Percentiles rank a stretch among this genome's conserved stretches.
These are phyloP conservation scores for Dendrolimus pini DNA, from an alignment of 2,888 invertebrate species.

Conservation along the genomic window DNA sequence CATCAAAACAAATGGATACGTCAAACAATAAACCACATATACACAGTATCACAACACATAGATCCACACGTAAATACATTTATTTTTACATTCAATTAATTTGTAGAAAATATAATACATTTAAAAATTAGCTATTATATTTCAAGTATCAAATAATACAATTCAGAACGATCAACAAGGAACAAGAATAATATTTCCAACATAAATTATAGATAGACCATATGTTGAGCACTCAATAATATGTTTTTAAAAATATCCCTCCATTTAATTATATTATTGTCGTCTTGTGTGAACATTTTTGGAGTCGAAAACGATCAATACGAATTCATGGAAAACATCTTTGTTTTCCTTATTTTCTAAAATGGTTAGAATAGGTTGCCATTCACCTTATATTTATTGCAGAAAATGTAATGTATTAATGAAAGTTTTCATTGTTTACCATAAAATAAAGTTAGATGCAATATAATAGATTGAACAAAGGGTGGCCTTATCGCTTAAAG, in stretches of 20 bases:
- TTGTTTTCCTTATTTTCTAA: not conserved
- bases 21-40: slow-evolving; percentile 53
- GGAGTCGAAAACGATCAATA: slow-evolving; percentile 21
- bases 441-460: no score
- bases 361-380: no score
- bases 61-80: slow-evolving; percentile 49
- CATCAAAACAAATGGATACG: slow-evolving; percentile 47
- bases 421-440: no score
- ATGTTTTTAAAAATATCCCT: slow-evolving; percentile 65
- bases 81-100: slow-evolving; percentile 26
- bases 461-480: no score
- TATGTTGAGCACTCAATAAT: slow-evolving; percentile 67
- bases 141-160: slow-evolving; percentile 49
- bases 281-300: slow-evolving; percentile 35
- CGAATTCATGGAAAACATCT: not conserved
- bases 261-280: slow-evolving; percentile 32
- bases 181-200: slow-evolving; percentile 67
- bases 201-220: slow-evolving; percentile 64
- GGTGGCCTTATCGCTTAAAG: no score
- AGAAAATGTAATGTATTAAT: no score
- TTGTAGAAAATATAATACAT: slow-evolving; percentile 40
- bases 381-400: no score
- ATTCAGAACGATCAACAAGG: slow-evolving; percentile 56
- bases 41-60: slow-evolving; percentile 70
- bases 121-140: slow-evolving; percentile 47